These are phyloP conservation scores for Patella depressa DNA, from an alignment of 2,888 invertebrate species.

Conservation along the genomic window DNA sequence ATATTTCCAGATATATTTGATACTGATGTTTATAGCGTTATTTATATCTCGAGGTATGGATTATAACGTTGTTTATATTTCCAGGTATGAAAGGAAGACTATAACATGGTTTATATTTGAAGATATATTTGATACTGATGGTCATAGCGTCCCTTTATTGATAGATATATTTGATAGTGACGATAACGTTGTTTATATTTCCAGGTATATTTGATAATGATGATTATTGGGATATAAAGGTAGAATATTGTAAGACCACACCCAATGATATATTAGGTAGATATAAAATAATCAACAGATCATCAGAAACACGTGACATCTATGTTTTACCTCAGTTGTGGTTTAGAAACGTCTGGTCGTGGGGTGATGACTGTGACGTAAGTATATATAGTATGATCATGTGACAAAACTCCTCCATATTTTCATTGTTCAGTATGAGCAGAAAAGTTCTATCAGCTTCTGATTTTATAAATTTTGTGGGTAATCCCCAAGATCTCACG, in stretches of 20 bases:
- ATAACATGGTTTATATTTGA: no score
- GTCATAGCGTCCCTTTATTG: neutral
- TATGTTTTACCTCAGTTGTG: slow-evolving; percentile 69
- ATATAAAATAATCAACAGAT: slow-evolving; percentile 66
- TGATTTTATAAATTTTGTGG: no score
- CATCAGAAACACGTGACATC: slow-evolving; percentile 57
- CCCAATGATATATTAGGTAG: slow-evolving; percentile 66
- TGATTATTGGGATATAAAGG: slow-evolving; percentile 68
- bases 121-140: no score
- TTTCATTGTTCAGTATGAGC: no score
- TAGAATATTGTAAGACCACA: slow-evolving; percentile 66
- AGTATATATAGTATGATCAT: slow-evolving; percentile 26
- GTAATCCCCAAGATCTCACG: no score
- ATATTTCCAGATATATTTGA: no score
- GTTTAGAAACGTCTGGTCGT: slow-evolving; percentile 67
- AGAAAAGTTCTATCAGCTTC: no score
- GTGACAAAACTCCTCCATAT: no score
- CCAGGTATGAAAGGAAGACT: no score
- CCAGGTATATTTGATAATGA: slow-evolving; percentile 64
- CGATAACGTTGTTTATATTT: slow-evolving; percentile 8
- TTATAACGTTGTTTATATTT: no score
- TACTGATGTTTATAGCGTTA: no score
- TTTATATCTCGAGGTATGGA: neutral
- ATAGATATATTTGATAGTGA: neutral
- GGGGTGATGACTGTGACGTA: slow-evolving; percentile 66